Base-by-base conservation (phyloP, 1,140 invertebrate genomes). In the Daktulosphaira vitifoliae region DNA sequence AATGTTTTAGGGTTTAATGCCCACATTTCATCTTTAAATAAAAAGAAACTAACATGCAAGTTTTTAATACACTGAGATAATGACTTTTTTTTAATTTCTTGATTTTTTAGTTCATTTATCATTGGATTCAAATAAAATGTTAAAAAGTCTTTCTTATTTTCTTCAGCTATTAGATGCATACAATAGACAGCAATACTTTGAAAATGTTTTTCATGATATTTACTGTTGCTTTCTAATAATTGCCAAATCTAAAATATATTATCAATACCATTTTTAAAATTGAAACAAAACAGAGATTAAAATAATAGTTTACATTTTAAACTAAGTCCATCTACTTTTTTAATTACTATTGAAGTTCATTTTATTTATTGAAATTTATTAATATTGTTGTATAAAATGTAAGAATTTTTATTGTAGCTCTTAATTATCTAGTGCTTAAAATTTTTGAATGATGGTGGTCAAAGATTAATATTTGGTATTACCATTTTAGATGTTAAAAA, bases 231-330 rank as follows among this genome's bases (percentile, higher is more conserved):
- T 46, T 39, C 26, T 20, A 62, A 33, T n/a, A 62, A 20, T 13
- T 62, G n/a, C 54, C 42, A 62, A 18, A 62, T 33, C 54, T 62
- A 29, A 62, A 62, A 62, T n/a, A 62, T 37, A 20, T 53, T 20
- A 38, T 18, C n/a, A n/a, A n/a, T n/a, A n/a, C n/a, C n/a, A n/a
- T n/a, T n/a, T n/a, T n/a, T n/a, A n/a, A n/a, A n/a, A n/a, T n/a
- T n/a, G n/a, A n/a, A n/a, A n/a, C n/a, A n/a, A n/a, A n/a, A n/a
- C n/a, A n/a, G n/a, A n/a, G n/a, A n/a, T n/a, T n/a, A n/a, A n/a
- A n/a, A n/a, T n/a, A n/a, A n/a, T n/a, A n/a, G n/a, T n/a, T n/a
- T n/a, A n/a, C n/a, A n/a, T n/a, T n/a, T n/a, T n/a, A n/a, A n/a
- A n/a, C n/a, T n/a, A n/a, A n/a, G n/a, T n/a, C n/a, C n/a, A n/a